Percentiles rank a stretch among this genome's conserved stretches.
Evolutionary conservation across 2,113 vertebrate genomes (phyloP).

Genomic region (Epinephelus moara): DNA sequence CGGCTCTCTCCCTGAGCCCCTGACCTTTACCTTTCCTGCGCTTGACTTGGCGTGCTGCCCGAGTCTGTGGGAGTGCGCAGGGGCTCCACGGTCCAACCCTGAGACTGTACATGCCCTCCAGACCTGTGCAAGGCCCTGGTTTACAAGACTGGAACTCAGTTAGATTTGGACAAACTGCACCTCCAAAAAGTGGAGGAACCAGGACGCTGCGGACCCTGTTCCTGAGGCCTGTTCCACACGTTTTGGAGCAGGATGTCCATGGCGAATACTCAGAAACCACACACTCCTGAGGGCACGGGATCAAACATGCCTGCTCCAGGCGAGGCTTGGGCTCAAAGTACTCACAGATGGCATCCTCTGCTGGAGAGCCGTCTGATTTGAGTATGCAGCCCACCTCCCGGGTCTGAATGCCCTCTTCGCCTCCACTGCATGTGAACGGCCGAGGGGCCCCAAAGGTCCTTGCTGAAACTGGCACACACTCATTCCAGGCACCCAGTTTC

Average conservation of each 20-base stretch:
- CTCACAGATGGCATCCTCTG: conserved; percentile 94
- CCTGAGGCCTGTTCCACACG: conserved; percentile 91
- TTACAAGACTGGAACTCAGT: conserved; percentile 94
- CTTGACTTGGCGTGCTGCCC: conserved; percentile 88
- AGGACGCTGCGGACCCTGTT: conserved; percentile 91
- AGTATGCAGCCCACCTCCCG: conserved; percentile 91
- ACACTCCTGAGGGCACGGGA: conserved; percentile 95
- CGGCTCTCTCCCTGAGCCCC: conserved; percentile 81
- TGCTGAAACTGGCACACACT: conserved; percentile 89
- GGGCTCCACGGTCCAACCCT: conserved; percentile 90
- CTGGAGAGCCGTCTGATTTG: conserved; percentile 85
- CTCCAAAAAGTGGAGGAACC: conserved; percentile 91
- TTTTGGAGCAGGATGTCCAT: conserved; percentile 96
- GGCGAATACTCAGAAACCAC: conserved; percentile 92
- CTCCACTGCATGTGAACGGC: conserved; percentile 85
- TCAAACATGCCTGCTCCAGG: conserved; percentile 96
- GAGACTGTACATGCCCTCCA: conserved; percentile 90
- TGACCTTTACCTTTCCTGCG: conserved; percentile 88
- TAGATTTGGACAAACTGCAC: conserved; percentile 91
- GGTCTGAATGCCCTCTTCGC: conserved; percentile 94
- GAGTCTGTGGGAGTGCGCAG: conserved; percentile 82
- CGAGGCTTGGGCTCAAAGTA: conserved; percentile 97
- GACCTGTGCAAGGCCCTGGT: conserved; percentile 83
- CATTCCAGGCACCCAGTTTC: conserved; percentile 91
- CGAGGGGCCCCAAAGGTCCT: conserved; percentile 82